Conservation (phyloP, 2,113 vertebrate genomes). For the Xenus cinereus region DNA sequence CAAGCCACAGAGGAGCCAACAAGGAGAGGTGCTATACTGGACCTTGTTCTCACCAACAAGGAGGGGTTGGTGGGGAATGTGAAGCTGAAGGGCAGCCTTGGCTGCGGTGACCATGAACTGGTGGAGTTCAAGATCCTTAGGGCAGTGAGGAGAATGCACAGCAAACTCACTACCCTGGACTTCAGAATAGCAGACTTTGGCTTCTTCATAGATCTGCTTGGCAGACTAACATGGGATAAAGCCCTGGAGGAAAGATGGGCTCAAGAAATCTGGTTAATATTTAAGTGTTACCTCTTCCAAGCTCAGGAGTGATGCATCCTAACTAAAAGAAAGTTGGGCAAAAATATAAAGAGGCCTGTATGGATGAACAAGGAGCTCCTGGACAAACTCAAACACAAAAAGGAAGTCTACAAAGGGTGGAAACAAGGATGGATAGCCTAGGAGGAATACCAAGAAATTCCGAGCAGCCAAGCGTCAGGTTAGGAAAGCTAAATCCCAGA, state of each 20-base stretch:
- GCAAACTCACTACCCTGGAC: neutral
- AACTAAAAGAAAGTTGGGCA: neutral
- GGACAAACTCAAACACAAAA: neutral
- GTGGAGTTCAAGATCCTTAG: neutral
- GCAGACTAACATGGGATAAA: no score
- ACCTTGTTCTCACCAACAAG: neutral
- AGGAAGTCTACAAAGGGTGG: neutral
- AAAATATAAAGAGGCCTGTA: neutral
- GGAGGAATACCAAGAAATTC: no score
- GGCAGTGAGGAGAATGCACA: neutral
- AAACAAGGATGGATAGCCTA: no score
- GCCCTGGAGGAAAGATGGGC: no score
- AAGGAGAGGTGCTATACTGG: neutral
- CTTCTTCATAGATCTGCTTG: neutral
- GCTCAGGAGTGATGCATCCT: no score
- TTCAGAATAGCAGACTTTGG: neutral
- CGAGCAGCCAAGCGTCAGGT: no score
- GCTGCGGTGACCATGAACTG: neutral
- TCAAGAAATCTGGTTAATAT: no score
- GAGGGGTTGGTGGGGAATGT: neutral
- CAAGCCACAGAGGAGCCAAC: neutral
- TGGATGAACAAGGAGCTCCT: neutral
- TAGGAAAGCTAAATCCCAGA: no score
- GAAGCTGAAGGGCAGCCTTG: neutral
- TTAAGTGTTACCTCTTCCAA: no score